Conservation (phyloP, 2,797 vertebrate species). For the Nasua narica region DNA sequence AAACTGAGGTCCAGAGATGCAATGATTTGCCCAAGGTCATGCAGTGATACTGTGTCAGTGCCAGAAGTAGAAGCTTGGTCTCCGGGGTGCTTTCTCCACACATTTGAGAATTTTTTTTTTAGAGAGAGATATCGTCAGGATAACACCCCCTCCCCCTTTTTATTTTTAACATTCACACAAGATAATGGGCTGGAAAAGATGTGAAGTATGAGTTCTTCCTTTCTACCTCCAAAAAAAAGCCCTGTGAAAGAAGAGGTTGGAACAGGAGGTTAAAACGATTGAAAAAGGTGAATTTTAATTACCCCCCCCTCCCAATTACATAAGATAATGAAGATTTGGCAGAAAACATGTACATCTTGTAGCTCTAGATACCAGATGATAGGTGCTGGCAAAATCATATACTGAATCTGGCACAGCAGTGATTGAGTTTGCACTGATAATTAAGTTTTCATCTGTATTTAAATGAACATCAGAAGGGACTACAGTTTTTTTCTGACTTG, state of each 20-base stretch:
- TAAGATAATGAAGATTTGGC: slow-evolving; percentile 29
- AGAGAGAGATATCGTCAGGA: background rate
- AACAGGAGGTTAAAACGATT: background rate
- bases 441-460: slow-evolving; percentile 53
- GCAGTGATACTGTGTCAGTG: background rate
- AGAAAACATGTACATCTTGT: background rate
- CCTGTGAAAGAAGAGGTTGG: background rate
- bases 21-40: background rate
- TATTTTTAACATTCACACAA: slow-evolving; percentile 27
- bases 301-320: background rate
- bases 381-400: background rate
- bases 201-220: background rate
- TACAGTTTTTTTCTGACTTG: background rate
- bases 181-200: slow-evolving; percentile 1
- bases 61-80: background rate
- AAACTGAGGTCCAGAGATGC: slow-evolving; percentile 30
- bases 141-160: background rate
- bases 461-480: background rate
- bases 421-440: background rate
- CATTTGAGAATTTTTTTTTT: background rate
- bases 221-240: background rate
- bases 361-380: background rate
- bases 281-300: slow-evolving; percentile 50
- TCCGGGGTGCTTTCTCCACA: background rate
- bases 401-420: background rate